Evolutionary conservation across 2,888 invertebrate species (phyloP).

Genomic region (Trissolcus brochymenae): DNA sequence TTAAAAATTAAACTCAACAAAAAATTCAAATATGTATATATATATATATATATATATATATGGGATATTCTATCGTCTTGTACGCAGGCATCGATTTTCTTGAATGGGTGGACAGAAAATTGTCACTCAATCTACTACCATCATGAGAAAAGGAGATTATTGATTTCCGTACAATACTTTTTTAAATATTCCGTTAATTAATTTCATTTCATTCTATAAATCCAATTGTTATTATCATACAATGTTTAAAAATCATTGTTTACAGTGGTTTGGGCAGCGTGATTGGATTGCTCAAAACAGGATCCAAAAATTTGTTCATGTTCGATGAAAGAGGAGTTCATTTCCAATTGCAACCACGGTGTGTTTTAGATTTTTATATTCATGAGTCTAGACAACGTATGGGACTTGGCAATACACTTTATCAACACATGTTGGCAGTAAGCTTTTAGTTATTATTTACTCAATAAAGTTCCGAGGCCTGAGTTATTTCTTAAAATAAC

Average conservation of each 20-base stretch:
- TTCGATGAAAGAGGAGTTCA: conserved; percentile 84
- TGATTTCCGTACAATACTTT: too few species aligned
- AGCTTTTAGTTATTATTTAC: conserved; percentile 60
- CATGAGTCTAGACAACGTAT: conserved; percentile 88
- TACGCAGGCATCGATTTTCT: too few species aligned
- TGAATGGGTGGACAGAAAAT: too few species aligned
- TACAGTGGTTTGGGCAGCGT: conserved; percentile 82
- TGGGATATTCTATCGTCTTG: too few species aligned
- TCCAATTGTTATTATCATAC: too few species aligned
- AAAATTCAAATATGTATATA: too few species aligned
- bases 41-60: too few species aligned
- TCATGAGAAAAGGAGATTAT: too few species aligned
- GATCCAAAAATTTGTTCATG: conserved; percentile 92
- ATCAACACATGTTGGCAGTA: conserved; percentile 92
- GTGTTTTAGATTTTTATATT: conserved; percentile 96
- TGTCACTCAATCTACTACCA: too few species aligned
- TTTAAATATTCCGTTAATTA: too few species aligned
- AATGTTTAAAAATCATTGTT: conserved; percentile 2
- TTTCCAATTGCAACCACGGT: conserved; percentile 88
- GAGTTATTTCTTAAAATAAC: not conserved
- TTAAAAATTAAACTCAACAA: too few species aligned
- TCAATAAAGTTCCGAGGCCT: not conserved
- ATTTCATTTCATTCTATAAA: too few species aligned
- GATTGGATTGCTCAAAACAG: conserved; percentile 93
- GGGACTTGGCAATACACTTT: conserved; percentile 90